Base-by-base conservation (phyloP, 2,113 vertebrate genomes). In the Pongo abelii region DNA sequence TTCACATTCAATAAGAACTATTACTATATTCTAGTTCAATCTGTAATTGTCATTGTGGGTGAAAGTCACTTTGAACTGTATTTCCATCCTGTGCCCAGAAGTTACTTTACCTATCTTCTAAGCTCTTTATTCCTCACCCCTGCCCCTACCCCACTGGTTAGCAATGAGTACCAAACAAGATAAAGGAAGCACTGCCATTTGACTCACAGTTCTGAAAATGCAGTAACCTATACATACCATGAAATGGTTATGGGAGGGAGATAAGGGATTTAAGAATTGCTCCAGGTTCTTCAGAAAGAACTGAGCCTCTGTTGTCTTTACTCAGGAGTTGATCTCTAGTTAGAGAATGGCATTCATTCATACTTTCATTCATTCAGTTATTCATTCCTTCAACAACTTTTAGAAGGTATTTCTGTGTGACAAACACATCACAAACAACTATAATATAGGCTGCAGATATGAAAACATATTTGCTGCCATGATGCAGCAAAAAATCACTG, bases 1-100 rank as follows among this genome's bases (percentile, higher is more conserved):
- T 98, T 98, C 96, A 96, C 90, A 95, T 97, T 98, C 97, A 98
- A 80, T 97, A 98, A 98, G 97, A 98, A 84, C 75, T 90, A 92
- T 94, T 88, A 96, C 69, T 96, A 3, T 96, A 69, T 98, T 98
- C 97, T 98, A 96, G 77, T 96, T 98, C 96, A 98, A 59, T 93
- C 67, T 97, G n/a, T 97, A 97, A 97, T 46, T 91, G 84, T 96
- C 89, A 97, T 61, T 93, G 75, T 69, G 35, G 57, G 48, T 69
- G 35, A 97, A 97, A 98, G 84, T 93, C 85, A 94, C 64, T 96
- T 94, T 97, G 81, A 84, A 91, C 64, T 96, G 27, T 0, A 46
- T 92, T 96, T 94, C 96, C 88, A 97, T 96, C 38, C 32, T 70
- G n/a, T 80, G 55, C 59, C 84, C 83, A 84, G 72, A 97, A 97